Evolutionary conservation across 2,797 vertebrate species (phyloP).

Genomic region (Phrynocephalus forsythii): DNA sequence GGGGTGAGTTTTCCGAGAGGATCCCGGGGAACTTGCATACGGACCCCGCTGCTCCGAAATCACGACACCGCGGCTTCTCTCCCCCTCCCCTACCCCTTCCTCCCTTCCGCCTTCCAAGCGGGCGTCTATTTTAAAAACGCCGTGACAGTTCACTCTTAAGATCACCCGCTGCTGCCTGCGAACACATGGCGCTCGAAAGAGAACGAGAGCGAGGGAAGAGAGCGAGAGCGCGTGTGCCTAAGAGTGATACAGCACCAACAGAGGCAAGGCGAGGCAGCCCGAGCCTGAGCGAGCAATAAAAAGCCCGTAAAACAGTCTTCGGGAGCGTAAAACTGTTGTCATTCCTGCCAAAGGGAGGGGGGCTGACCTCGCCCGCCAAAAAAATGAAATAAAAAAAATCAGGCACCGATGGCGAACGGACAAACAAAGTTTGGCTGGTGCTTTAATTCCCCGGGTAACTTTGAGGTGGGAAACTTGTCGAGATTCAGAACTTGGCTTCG

Average conservation of each 20-base stretch:
- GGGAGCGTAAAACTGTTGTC: slow-evolving; percentile 72
- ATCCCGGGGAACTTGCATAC: slow-evolving; percentile 44
- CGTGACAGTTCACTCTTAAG: slow-evolving; percentile 81
- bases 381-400: not conserved
- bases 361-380: slow-evolving; percentile 51
- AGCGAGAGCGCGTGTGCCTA: slow-evolving; percentile 55
- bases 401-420: slow-evolving; percentile 47
- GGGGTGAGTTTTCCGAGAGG: slow-evolving; percentile 61
- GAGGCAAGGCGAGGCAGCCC: slow-evolving; percentile 64
- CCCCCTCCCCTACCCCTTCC: not conserved
- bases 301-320: slow-evolving; percentile 70
- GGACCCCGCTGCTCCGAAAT: slow-evolving; percentile 63
- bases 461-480: slow-evolving; percentile 74
- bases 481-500: slow-evolving; percentile 66
- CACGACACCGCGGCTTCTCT: slow-evolving; percentile 57
- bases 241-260: slow-evolving; percentile 62
- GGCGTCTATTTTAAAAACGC: slow-evolving; percentile 76
- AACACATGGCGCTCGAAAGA: slow-evolving; percentile 79
- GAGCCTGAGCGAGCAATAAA: slow-evolving; percentile 54
- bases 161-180: slow-evolving; percentile 73
- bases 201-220: not conserved
- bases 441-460: slow-evolving; percentile 70
- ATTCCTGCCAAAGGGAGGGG: slow-evolving; percentile 55
- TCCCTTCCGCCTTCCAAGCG: slow-evolving; percentile 64
- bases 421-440: slow-evolving; percentile 48